Conservation (phyloP, 1,140 invertebrate genomes). For the Drosophila simulans region DNA sequence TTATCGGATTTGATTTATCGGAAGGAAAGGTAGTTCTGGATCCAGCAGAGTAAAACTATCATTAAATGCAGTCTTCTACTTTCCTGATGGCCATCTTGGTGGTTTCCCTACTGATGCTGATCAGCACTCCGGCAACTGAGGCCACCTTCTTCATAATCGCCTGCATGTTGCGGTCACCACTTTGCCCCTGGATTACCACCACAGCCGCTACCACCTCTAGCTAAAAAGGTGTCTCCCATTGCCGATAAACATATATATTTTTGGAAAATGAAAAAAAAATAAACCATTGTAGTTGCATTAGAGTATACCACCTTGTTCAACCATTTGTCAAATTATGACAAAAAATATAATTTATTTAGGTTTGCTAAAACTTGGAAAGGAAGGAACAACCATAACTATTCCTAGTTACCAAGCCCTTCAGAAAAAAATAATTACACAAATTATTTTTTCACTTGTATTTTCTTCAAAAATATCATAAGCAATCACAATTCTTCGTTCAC, state of each 20-base stretch:
- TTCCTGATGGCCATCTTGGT: conserved; percentile 31
- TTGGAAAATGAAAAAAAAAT: neutral
- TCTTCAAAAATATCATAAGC: conserved; percentile 65
- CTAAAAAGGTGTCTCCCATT: neutral
- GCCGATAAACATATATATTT: neutral
- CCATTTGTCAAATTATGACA: no score
- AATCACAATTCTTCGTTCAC: conserved; percentile 77
- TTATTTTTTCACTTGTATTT: conserved; percentile 33
- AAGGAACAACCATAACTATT: no score
- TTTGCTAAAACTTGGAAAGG: no score
- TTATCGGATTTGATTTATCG: neutral
- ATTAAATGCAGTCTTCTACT: conserved; percentile 6
- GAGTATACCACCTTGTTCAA: no score
- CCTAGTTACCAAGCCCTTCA: no score
- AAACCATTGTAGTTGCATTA: no score
- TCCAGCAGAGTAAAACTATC: neutral
- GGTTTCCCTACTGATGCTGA: conserved; percentile 18
- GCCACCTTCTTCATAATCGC: conserved; percentile 13
- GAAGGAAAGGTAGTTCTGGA: neutral
- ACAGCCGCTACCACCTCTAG: neutral
- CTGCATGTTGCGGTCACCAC: conserved; percentile 10
- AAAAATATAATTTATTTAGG: no score
- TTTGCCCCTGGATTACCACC: conserved; percentile 14
- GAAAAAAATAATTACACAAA: neutral
- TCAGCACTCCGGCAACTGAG: conserved; percentile 14